Conservation (phyloP, 1,140 invertebrate genomes). For the Leptopilina boulardi region DNA sequence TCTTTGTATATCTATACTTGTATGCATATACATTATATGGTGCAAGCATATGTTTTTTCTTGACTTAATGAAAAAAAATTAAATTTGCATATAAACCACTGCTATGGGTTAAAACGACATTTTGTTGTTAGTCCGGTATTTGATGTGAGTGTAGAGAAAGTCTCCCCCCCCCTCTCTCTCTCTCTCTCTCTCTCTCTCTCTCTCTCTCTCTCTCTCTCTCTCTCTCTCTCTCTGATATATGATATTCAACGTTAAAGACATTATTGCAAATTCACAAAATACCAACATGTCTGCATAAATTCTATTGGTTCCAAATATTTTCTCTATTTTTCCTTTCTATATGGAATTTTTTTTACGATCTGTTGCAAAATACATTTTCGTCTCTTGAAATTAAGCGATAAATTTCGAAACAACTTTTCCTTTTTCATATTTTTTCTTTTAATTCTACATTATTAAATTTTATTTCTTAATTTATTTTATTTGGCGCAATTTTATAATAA, state of each 20-base stretch:
- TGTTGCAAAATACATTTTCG: background rate
- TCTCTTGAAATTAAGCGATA: background rate
- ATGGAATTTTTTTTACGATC: background rate
- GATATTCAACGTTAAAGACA: background rate
- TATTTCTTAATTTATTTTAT: too few species aligned
- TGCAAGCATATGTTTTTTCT: background rate
- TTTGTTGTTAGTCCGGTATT: background rate
- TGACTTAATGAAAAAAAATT: background rate
- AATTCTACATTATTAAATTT: too few species aligned
- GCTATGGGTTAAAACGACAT: background rate
- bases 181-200: background rate
- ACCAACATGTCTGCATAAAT: conserved; percentile 4
- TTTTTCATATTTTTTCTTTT: too few species aligned
- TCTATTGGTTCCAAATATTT: background rate
- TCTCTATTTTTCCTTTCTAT: background rate
- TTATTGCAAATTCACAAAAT: conserved; percentile 20
- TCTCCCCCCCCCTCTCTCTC: background rate
- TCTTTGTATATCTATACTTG: background rate
- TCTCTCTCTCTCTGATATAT: background rate
- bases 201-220: background rate
- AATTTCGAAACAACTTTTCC: background rate
- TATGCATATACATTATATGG: background rate
- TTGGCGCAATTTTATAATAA: too few species aligned
- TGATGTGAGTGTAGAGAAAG: background rate
- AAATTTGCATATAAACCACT: conserved; percentile 18